Conservation (phyloP, 2,797 vertebrate species). For the Crenuchus spilurus region DNA sequence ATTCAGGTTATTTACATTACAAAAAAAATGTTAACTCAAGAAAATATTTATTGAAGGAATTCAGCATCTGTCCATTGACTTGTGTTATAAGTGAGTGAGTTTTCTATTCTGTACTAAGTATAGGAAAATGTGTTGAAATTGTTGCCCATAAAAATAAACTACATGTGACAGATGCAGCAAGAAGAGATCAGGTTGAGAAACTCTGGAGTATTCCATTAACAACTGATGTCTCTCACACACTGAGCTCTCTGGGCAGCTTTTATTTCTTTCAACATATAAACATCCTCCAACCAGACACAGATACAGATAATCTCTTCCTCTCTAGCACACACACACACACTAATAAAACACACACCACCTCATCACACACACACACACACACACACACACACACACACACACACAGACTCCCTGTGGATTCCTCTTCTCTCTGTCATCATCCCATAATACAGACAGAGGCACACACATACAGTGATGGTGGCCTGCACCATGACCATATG, state of each 20-base stretch:
- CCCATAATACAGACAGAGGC: conserved; percentile 8
- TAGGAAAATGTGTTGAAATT: neutral
- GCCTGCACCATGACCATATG: conserved; percentile 68
- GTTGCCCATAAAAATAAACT: neutral
- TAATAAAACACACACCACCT: neutral
- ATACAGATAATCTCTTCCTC: neutral
- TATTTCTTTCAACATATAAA: neutral
- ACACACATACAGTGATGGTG: conserved; percentile 40
- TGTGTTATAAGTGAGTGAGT: neutral
- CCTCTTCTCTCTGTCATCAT: conserved; percentile 16
- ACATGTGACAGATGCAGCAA: neutral
- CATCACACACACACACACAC: neutral
- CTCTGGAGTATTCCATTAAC: neutral
- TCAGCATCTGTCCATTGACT: neutral
- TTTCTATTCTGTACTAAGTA: neutral
- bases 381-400: neutral
- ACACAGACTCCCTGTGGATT: neutral
- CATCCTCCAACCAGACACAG: neutral
- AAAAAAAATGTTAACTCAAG: no score
- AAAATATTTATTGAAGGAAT: neutral
- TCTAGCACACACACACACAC: neutral
- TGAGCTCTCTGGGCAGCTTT: neutral
- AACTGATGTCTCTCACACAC: neutral
- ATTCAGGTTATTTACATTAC: no score
- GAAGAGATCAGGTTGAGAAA: neutral